Percentiles rank a stretch among this genome's conserved stretches.
phyloP scores from a whole-genome alignment of 2,797 vertebrate genomes.

The Diglossa cyanea region DNA sequence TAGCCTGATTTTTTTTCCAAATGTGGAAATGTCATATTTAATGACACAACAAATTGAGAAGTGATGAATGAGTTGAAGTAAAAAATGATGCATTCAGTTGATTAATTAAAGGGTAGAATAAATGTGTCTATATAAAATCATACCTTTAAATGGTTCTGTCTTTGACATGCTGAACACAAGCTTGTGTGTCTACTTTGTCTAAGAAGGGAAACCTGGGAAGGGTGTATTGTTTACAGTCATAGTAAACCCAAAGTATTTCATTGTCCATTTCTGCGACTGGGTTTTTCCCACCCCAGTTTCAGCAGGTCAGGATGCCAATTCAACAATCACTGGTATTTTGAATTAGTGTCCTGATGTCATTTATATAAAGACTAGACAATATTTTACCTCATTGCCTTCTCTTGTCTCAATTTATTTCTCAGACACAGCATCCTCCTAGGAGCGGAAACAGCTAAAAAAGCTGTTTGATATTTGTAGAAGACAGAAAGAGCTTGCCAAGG shows the following conservation, averaged over 20 bases:
- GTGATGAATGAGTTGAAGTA: not conserved
- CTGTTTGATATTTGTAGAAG: not conserved
- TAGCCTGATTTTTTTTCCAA: slow-evolving; percentile 27
- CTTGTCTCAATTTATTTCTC: slow-evolving; percentile 25
- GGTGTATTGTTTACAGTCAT: not conserved
- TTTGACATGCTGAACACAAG: not conserved
- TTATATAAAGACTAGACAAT: slow-evolving; percentile 15
- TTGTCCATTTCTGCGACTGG: not conserved
- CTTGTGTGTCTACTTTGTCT: not conserved
- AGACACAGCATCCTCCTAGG: not conserved
- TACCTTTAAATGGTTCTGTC: not conserved
- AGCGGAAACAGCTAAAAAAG: slow-evolving; percentile 32
- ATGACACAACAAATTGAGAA: slow-evolving; percentile 37
- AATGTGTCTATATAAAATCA: slow-evolving; percentile 2
- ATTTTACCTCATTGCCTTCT: not conserved
- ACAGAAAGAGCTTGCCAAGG: not conserved
- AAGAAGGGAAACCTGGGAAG: not conserved
- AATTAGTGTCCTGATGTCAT: not conserved
- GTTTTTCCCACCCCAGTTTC: not conserved
- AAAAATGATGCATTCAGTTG: slow-evolving; percentile 2
- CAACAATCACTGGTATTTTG: not conserved
- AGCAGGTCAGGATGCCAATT: not conserved
- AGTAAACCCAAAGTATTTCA: not conserved
- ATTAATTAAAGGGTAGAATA: slow-evolving; percentile 26
- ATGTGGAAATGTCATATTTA: slow-evolving; percentile 53